Conservation (phyloP, 2,797 vertebrate genomes). For the Sebastes nivosus region DNA sequence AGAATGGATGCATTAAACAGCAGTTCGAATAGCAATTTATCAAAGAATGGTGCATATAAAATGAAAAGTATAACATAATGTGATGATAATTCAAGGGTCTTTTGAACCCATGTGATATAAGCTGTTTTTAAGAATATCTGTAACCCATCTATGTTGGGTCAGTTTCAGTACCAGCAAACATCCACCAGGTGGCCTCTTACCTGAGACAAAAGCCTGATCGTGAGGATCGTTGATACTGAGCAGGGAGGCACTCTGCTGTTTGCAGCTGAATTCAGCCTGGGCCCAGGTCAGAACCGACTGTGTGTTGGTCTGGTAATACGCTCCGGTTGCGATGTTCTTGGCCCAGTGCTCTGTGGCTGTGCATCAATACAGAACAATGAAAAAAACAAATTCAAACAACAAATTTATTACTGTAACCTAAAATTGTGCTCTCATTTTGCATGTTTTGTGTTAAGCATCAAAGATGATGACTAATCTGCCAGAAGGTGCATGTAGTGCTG, state of each 20-base stretch:
- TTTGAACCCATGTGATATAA: neutral
- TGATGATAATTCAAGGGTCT: neutral
- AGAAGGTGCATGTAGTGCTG: neutral
- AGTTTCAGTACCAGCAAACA: neutral
- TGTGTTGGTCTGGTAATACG: slow-evolving; percentile 87
- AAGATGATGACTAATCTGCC: neutral
- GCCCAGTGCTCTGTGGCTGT: slow-evolving; percentile 84
- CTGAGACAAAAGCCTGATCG: slow-evolving; percentile 88
- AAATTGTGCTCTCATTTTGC: neutral
- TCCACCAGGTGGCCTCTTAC: slow-evolving; percentile 71
- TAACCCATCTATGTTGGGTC: neutral
- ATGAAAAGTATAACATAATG: neutral
- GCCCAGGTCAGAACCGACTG: slow-evolving; percentile 87
- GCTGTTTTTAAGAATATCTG: neutral
- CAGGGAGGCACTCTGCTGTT: slow-evolving; percentile 86
- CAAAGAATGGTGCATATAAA: too few species aligned
- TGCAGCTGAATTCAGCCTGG: slow-evolving; percentile 91
- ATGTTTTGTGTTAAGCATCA: neutral
- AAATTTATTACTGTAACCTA: neutral
- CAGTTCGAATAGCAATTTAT: neutral
- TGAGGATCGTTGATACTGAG: slow-evolving; percentile 86
- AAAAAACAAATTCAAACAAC: neutral
- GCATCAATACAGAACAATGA: slow-evolving; percentile 13
- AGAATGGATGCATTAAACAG: neutral
- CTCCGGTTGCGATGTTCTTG: slow-evolving; percentile 82